Evolutionary conservation across 2,888 invertebrate genomes (phyloP), one percentile per base, ranked within the genome.

Genomic region (Nasonia oneida): DNA sequence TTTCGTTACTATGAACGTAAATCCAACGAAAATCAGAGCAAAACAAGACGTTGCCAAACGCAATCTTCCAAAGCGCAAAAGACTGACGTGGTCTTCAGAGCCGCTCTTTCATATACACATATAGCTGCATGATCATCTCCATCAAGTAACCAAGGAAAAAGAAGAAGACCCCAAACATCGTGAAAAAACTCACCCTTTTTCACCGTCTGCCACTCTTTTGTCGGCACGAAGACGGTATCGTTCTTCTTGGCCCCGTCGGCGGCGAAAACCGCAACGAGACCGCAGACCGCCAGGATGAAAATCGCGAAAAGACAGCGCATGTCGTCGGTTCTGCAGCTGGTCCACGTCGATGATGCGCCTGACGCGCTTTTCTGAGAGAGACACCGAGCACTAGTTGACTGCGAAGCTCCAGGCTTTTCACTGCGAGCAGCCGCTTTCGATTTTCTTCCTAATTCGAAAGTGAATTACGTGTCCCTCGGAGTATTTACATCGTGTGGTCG

Each of bases 131-230:
- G 23, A 6, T 57, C 15, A 18, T n/a, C 15, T 57, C n/a, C n/a
- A 3, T 29, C 57, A 15, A 18, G n/a, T n/a, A 18, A 57, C 10
- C 57, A 4, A 5, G n/a, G 18, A n/a, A 57, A 57, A 23, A n/a
- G 1, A 23, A n/a, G 8, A 23, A n/a, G 18, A 39, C 1, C 1
- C 6, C 15, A 39, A n/a, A 42, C 39, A n/a, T n/a, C 6, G n/a
- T 3, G 18, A 10, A 33, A 61, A 70, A 83, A 88, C 89, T 90
- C 92, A 96, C 96, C 96, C 94, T 95, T 94, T 90, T 94, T 93
- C 6, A 96, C 94, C 86, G 94, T 93, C 92, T 96, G 95, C 96
- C 96, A 96, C 90, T 96, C 95, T 14, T 94, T 92, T 2, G 96
- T 95, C 18, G 96, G 94, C 39, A 95, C 93, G 92, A 96, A 96